phyloP scores from a whole-genome alignment of 30 jellyfish, hydroid and myxozoan genomes.

The Pseudorhiza aurosa region DNA sequence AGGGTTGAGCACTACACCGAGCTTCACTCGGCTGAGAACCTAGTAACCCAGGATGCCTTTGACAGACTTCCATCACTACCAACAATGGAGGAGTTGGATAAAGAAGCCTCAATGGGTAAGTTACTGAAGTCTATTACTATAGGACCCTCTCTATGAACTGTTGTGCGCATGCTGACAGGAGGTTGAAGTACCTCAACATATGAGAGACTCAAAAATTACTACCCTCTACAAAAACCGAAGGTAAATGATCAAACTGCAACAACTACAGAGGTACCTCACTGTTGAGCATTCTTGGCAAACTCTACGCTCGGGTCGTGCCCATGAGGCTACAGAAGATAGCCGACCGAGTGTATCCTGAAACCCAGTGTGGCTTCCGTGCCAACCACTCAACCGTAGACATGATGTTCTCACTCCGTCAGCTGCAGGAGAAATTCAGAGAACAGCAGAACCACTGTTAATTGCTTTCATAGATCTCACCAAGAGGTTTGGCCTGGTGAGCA shows the following conservation, averaged over 20 bases:
- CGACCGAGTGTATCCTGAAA: slow-evolving; percentile 16
- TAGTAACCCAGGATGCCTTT: no score
- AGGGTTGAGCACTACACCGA: slow-evolving; percentile 47
- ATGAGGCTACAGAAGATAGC: background rate
- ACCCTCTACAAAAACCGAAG: slow-evolving; percentile 27
- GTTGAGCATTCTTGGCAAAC: slow-evolving; percentile 19
- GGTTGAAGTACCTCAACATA: no score
- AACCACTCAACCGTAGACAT: slow-evolving; percentile 36
- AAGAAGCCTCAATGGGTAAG: background rate
- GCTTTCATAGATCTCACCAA: slow-evolving; percentile 58
- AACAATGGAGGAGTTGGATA: background rate
- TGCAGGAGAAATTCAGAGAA: no score
- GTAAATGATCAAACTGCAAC: slow-evolving; percentile 8
- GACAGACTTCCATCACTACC: no score
- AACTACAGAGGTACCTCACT: slow-evolving; percentile 45
- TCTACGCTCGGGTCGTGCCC: background rate
- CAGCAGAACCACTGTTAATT: slow-evolving; percentile 14
- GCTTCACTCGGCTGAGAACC: no score
- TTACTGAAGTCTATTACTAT: background rate
- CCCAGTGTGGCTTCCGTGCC: slow-evolving; percentile 47
- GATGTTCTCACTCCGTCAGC: slow-evolving; percentile 29
- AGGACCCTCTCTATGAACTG: no score
- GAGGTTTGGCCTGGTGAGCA: slow-evolving; percentile 51
- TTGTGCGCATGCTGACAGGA: no score
- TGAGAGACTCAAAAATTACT: no score